Base-by-base conservation (phyloP, 37 sponge, comb jelly and placozoan genomes). In the Chondrilla cf. caribensis region DNA sequence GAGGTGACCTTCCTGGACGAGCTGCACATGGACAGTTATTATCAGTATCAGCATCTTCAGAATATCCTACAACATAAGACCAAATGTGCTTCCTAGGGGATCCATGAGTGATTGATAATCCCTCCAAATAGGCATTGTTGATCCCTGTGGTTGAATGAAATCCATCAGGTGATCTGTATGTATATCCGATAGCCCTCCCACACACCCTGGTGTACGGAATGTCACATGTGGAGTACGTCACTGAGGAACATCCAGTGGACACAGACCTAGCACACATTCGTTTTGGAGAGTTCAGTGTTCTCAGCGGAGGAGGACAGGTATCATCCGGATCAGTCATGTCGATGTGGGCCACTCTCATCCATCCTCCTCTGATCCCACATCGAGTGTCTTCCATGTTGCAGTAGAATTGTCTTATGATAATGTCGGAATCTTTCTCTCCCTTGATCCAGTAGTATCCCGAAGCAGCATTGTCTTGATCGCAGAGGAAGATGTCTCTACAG, bases 211-310 rank as follows among this genome's bases (percentile, higher is more conserved):
- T 67, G 68, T 29, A 67, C 32, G 68, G 68, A 67, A 67, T 29
- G 29, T 33, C 68, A 29, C 31, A 67, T 33, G 68, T 67, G 35
- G 68, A 67, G 68, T 29, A 67, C 35, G 29, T 33, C 31, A 67
- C 68, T 29, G 68, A 67, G 68, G 68, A 67, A 67, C 68, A 67
- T 28, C 64, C 64, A 60, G 28, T 60, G 64, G 64, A 60, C 29
- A 60, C 64, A 60, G 64, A 60, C 29, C 29, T 60, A 22, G 64
- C 29, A 26, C 64, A 60, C 64, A 60, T 28, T 60, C 64, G 64
- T 26, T 60, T 60, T 60, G 28, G 28, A 60, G 64, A 26, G 22
- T 6, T 60, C 5, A 26, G 7, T 60, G 24, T 22, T 60, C 28
- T 60, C 19, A 60, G 64, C 22, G 28, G 29, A 60, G 64, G 6